phyloP scores from a whole-genome alignment of 2,113 vertebrate species.

The Steatornis caripensis region DNA sequence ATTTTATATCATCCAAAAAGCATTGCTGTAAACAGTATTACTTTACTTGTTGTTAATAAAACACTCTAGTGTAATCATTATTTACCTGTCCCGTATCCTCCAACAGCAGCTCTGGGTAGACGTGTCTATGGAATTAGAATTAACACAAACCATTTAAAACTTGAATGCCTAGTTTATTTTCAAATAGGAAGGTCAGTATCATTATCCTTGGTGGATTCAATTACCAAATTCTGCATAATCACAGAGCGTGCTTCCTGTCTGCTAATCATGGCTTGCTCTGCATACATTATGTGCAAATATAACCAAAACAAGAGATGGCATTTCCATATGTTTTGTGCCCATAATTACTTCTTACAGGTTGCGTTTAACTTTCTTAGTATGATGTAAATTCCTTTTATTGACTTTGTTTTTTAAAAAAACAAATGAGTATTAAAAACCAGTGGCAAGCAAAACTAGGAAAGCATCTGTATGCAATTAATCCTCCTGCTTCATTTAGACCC shows the following conservation, averaged over 20 bases:
- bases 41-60: slow-evolving; percentile 9
- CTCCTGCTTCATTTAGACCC: slow-evolving; percentile 35
- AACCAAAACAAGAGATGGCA: slow-evolving; percentile 32
- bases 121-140: slow-evolving; percentile 49
- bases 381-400: slow-evolving; percentile 26
- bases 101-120: background rate
- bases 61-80: slow-evolving; percentile 6
- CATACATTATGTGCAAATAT: slow-evolving; percentile 38
- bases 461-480: slow-evolving; percentile 48
- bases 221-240: slow-evolving; percentile 61
- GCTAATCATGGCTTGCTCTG: slow-evolving; percentile 37
- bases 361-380: slow-evolving; percentile 38
- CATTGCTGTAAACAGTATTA: background rate
- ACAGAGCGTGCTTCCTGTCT: slow-evolving; percentile 37
- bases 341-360: slow-evolving; percentile 39
- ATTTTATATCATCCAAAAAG: background rate
- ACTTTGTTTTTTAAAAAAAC: background rate
- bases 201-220: slow-evolving; percentile 66
- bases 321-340: slow-evolving; percentile 43
- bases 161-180: slow-evolving; percentile 67
- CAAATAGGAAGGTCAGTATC: slow-evolving; percentile 64
- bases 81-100: slow-evolving; percentile 24
- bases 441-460: slow-evolving; percentile 6
- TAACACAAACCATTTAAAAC: slow-evolving; percentile 55
- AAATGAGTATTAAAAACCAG: background rate